A percentile compares a stretch with the other conserved stretches of the same genome.
Evolutionary conservation across 2,888 invertebrate species (phyloP).

Genomic region (Junonia oenone): DNA sequence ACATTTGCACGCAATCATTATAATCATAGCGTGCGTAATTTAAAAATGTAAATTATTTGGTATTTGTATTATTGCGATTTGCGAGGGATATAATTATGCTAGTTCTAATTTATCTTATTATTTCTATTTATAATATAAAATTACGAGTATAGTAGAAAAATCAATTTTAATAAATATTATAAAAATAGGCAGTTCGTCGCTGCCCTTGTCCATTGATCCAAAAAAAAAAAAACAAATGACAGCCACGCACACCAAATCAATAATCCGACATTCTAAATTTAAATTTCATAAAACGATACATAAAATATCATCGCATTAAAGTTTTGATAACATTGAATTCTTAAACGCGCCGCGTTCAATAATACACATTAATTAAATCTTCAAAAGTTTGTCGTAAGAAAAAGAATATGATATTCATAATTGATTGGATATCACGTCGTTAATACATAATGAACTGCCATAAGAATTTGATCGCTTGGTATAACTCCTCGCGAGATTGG

Average conservation of each 20-base stretch:
- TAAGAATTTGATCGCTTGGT: conserved; percentile 42
- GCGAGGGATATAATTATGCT: not conserved
- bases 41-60: too few species aligned
- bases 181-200: too few species aligned
- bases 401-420: conserved; percentile 18
- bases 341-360: conserved; percentile 5
- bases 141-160: not conserved
- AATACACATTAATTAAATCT: conserved; percentile 20
- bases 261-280: not conserved
- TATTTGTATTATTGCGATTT: too few species aligned
- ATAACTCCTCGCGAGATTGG: conserved; percentile 30
- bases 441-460: conserved; percentile 33
- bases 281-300: not conserved
- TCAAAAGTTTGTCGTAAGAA: conserved; percentile 14
- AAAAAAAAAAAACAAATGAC: not conserved
- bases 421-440: conserved; percentile 34
- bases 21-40: too few species aligned
- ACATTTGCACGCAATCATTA: too few species aligned
- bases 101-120: not conserved
- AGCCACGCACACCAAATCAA: not conserved
- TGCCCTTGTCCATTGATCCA: not conserved
- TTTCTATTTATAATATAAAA: not conserved
- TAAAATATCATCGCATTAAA: not conserved
- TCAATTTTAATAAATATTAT: too few species aligned
- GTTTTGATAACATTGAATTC: not conserved